Evolutionary conservation across 2,797 vertebrate species (phyloP).

Genomic region (Xenopus petersii): DNA sequence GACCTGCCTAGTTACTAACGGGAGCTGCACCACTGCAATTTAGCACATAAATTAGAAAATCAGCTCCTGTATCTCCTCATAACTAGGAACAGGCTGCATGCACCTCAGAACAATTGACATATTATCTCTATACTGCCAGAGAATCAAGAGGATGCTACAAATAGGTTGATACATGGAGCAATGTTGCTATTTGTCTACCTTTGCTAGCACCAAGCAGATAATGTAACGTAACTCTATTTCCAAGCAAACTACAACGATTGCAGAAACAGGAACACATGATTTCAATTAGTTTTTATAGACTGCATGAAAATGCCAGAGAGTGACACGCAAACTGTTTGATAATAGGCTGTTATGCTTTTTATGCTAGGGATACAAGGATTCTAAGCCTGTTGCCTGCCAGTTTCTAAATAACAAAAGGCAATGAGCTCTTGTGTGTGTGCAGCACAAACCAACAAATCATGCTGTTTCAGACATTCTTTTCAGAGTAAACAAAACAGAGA

Average conservation of each 20-base stretch:
- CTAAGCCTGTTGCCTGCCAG: background rate
- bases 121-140: too few species aligned
- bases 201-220: background rate
- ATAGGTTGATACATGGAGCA: too few species aligned
- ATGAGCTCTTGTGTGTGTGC: background rate
- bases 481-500: too few species aligned
- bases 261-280: constrained; percentile 49
- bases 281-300: constrained; percentile 50
- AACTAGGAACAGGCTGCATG: too few species aligned
- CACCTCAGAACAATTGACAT: too few species aligned
- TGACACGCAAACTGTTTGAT: constrained; percentile 11
- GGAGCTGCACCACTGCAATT: too few species aligned
- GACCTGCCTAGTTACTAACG: too few species aligned
- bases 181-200: too few species aligned
- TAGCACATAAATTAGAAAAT: too few species aligned
- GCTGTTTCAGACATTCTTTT: background rate
- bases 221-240: constrained; percentile 8
- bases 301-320: constrained; percentile 30
- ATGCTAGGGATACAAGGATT: background rate
- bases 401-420: background rate
- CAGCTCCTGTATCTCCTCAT: too few species aligned
- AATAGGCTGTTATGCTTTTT: constrained; percentile 6
- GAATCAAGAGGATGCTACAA: too few species aligned
- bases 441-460: constrained; percentile 2
- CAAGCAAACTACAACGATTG: constrained; percentile 40